phyloP scores from a whole-genome alignment of 1,140 invertebrate species.

The Lepidurus couesii region DNA sequence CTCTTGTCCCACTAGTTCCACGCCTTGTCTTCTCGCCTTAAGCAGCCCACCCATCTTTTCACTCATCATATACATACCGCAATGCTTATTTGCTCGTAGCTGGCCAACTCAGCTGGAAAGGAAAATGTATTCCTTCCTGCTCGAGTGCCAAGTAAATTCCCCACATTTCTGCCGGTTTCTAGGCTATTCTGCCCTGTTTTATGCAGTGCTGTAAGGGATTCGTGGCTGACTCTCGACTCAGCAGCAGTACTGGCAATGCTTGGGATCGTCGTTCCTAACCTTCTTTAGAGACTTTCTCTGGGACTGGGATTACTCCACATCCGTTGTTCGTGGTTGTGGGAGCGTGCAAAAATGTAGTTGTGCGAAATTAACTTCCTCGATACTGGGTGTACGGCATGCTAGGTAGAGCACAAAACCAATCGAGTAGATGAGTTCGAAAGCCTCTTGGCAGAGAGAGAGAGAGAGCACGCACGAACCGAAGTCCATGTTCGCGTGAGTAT shows the following conservation, averaged over 20 bases:
- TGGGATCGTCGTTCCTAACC: too few species aligned
- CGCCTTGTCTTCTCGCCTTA: background rate
- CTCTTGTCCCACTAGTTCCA: background rate
- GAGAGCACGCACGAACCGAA: background rate
- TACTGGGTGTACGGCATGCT: background rate
- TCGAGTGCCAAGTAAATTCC: background rate
- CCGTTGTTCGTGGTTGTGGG: background rate
- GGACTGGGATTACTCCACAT: background rate
- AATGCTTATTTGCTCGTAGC: background rate
- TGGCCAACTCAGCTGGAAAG: background rate
- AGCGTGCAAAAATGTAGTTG: background rate
- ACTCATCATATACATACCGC: background rate
- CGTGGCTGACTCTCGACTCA: too few species aligned
- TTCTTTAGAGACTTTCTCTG: background rate
- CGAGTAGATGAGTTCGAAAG: background rate
- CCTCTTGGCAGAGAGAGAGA: too few species aligned
- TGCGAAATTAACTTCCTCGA: background rate
- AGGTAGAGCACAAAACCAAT: background rate
- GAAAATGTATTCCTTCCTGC: background rate
- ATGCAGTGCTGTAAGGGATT: too few species aligned
- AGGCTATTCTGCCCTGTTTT: background rate
- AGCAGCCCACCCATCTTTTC: background rate
- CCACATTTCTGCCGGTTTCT: background rate
- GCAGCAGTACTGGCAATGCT: too few species aligned
- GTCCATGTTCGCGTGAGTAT: background rate